Base-by-base conservation (phyloP, 1,140 invertebrate genomes). In the Orchesella cincta region DNA sequence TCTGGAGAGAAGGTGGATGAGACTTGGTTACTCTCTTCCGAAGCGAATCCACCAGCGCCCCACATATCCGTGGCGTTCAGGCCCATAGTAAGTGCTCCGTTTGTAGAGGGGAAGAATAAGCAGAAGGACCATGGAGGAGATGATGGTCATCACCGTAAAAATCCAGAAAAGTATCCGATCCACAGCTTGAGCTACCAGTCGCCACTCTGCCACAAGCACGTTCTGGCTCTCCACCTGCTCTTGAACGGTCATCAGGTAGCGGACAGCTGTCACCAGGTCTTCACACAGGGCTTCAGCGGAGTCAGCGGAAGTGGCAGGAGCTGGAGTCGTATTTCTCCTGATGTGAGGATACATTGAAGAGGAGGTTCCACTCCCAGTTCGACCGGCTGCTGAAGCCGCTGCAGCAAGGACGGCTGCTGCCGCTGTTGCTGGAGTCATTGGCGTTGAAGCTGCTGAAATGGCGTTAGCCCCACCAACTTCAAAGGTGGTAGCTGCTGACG, bases 141-240 rank as follows among this genome's bases (percentile, higher is more conserved):
- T 81, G 18, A 86, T 76, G 1, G 89, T 89, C 26, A 86, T 84
- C 23, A 87, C 78, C 23, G 89, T 85, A 82, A 90, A 90, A 28
- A 90, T 84, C 85, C 88, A 89, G 83, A 90, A 90, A 23, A 90
- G 85, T 39, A 89, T 85, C 46, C 88, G 82, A 82, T 90, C 89
- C 8, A 90, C 85, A 71, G 86, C 85, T 78, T 87, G 84, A 16
- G 89, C 89, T 28, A 90, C 83, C 57, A 86, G 84, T 34, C 87
- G 79, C 89, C 89, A 89, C 80, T 89, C 88, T 51, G 88, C 85
- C 29, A 88, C 84, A 1, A 87, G 77, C 26, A 75, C 81, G 77
- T 51, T 84, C 81, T 78, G 79, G 36, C 51, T 29, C 52, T 78
- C 76, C 5, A 74, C 54, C 29, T 80, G 76, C 28, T 78, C 74